Evolutionary conservation across 2,113 vertebrate genomes (phyloP).

Genomic region (Apus apus): DNA sequence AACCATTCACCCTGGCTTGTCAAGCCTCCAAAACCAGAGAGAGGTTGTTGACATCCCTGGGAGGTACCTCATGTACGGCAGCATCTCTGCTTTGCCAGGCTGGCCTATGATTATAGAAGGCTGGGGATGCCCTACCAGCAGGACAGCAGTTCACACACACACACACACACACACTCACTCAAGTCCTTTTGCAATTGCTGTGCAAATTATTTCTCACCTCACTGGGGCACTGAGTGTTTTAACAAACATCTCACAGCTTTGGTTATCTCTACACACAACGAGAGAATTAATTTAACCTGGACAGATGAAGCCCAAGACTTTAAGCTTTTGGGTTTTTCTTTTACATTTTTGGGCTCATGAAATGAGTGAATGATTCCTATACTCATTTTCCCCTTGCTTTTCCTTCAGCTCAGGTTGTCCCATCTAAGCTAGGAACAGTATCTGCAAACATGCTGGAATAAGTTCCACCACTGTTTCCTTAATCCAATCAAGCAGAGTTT

Average conservation of each 20-base stretch:
- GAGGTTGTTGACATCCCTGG: neutral
- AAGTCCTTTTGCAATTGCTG: neutral
- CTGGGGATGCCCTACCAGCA: neutral
- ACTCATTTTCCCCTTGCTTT: neutral
- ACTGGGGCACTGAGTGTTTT: neutral
- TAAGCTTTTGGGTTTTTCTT: neutral
- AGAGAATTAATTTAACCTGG: neutral
- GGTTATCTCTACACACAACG: neutral
- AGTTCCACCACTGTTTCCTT: neutral
- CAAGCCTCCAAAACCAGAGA: neutral
- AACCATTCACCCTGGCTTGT: neutral
- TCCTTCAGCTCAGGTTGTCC: neutral
- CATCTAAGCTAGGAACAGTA: neutral
- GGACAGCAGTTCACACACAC: neutral
- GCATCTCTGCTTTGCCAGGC: neutral
- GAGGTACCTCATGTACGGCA: neutral
- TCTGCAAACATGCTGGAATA: neutral
- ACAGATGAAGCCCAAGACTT: neutral
- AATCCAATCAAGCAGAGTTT: neutral
- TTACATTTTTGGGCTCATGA: neutral
- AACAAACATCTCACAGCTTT: neutral
- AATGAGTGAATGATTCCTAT: neutral
- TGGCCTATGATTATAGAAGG: neutral
- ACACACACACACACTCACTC: fast-evolving
- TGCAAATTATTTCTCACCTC: neutral